Percentiles rank a stretch among this genome's conserved stretches.
Conservation (phyloP, 2,113 vertebrate species). For the human (Homo sapiens) region GRCh38 chr11:123635001-123635500, state of each 20-base stretch:
- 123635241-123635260: background rate
- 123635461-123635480: too few relatives aligned
- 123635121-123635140: background rate
- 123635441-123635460: too few relatives aligned
- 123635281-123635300: background rate
- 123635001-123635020: background rate
- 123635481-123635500: too few relatives aligned
- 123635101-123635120: conserved; percentile 5
- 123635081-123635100: conserved; percentile 18
- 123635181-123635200: background rate
- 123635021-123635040: conserved; percentile 44
- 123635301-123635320: background rate
- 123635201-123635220: background rate
- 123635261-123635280: background rate
- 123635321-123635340: background rate
- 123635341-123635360: background rate
- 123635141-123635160: background rate
- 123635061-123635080: background rate
- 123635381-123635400: background rate
- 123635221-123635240: background rate
- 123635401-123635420: background rate
- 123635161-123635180: background rate
- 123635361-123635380: background rate
- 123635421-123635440: too few relatives aligned
- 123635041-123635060: background rate